Conservation (phyloP, 1,140 invertebrate species). For the Psix sp. region DNA sequence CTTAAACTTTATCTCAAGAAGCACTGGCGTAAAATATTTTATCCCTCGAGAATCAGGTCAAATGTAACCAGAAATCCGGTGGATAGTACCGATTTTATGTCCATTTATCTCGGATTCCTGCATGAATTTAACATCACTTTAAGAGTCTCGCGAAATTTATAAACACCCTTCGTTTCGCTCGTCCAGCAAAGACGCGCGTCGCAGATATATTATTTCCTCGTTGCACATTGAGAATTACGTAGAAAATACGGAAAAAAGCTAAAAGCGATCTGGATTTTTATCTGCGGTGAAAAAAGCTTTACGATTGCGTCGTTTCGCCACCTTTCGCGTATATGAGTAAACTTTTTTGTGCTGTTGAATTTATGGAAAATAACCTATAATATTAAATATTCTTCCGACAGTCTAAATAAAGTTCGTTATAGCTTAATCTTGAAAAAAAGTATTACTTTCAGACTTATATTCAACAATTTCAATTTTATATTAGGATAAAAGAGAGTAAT, state of each 20-base stretch:
- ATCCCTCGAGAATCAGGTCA: no score
- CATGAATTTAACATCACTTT: conserved; percentile 35
- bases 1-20: no score
- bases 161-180: conserved; percentile 32
- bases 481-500: no score
- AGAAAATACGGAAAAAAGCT: conserved; percentile 44
- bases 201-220: conserved; percentile 45
- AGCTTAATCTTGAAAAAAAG: no score
- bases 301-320: conserved; percentile 33
- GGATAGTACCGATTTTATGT: no score
- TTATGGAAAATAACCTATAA: conserved; percentile 37
- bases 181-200: conserved; percentile 14
- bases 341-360: conserved; percentile 18
- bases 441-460: no score
- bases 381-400: no score
- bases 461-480: no score
- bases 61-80: no score
- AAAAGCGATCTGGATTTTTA: conserved; percentile 52
- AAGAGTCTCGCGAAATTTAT: conserved; percentile 27
- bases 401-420: no score
- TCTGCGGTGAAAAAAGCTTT: conserved; percentile 47
- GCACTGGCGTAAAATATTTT: no score
- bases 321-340: conserved; percentile 2
- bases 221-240: conserved; percentile 27
- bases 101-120: conserved; percentile 10